Conservation (phyloP, 2,888 invertebrate genomes). For the Timema podura region DNA sequence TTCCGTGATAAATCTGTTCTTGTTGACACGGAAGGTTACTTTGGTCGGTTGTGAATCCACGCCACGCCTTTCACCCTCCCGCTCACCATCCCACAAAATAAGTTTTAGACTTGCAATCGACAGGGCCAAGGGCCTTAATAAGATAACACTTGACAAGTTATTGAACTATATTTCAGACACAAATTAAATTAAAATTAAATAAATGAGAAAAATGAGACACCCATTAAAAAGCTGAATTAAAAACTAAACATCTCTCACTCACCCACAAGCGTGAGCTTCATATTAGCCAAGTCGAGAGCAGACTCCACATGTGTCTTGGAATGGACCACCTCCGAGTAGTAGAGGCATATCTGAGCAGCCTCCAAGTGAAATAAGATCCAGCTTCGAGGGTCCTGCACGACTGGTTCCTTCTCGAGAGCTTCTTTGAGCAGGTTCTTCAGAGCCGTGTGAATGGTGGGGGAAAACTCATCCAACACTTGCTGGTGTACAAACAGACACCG, state of each 20-base stretch:
- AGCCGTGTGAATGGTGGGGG: conserved; percentile 60
- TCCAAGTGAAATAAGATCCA: conserved; percentile 51
- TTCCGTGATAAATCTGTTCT: no score
- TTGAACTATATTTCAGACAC: no score
- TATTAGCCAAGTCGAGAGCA: conserved; percentile 59
- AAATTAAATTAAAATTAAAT: no score
- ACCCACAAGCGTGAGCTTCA: conserved; percentile 69
- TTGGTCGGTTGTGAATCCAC: no score
- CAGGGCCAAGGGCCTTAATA: no score
- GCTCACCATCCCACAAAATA: no score
- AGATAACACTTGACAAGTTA: no score
- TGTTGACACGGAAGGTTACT: no score
- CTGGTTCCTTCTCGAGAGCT: conserved; percentile 31
- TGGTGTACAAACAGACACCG: conserved; percentile 72
- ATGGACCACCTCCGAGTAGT: conserved; percentile 68
- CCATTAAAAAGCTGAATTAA: no score
- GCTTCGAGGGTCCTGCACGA: conserved; percentile 37
- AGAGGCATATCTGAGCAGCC: conserved; percentile 62
- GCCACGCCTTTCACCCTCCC: no score
- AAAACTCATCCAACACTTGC: conserved; percentile 68
- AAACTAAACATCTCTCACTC: conserved; percentile 23
- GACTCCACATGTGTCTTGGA: conserved; percentile 63
- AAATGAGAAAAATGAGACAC: no score
- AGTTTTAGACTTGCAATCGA: no score
- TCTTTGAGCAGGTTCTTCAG: conserved; percentile 48